Percentiles rank a stretch among this genome's conserved stretches.
Conservation (phyloP, 2,888 invertebrate genomes). For the Hetaerina titia region DNA sequence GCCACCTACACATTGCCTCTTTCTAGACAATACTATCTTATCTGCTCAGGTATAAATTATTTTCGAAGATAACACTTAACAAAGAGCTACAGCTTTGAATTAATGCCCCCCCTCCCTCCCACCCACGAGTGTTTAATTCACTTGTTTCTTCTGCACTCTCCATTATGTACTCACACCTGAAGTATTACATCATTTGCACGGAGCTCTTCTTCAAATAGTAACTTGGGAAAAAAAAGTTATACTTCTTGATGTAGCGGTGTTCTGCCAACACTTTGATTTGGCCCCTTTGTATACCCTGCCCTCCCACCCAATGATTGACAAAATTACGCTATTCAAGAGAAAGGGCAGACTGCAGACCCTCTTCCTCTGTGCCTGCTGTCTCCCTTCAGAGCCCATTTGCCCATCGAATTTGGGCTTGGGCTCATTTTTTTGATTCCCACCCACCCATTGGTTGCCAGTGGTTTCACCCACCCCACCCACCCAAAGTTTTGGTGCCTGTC, state of each 20-base stretch:
- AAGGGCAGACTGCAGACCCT: constrained; percentile 34
- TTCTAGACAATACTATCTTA: constrained; percentile 58
- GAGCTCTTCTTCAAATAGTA: constrained; percentile 20
- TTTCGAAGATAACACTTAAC: constrained; percentile 59
- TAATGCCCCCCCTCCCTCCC: constrained; percentile 61
- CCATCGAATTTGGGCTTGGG: constrained; percentile 51
- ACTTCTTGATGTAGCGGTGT: constrained; percentile 34
- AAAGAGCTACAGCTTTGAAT: constrained; percentile 52
- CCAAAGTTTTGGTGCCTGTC: constrained; percentile 54
- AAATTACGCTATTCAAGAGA: constrained; percentile 44
- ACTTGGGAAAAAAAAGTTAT: constrained; percentile 36
- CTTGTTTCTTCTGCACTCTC: not conserved
- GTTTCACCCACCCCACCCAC: constrained; percentile 67
- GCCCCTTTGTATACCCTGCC: constrained; percentile 55
- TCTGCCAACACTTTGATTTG: constrained; percentile 46
- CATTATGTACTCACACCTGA: constrained; percentile 39
- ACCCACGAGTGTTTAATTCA: constrained; percentile 52
- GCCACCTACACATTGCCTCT: constrained; percentile 51
- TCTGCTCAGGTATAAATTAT: constrained; percentile 39
- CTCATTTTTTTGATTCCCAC: constrained; percentile 48
- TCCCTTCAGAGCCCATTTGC: constrained; percentile 39
- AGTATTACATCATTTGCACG: constrained; percentile 4
- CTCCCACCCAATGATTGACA: constrained; percentile 57
- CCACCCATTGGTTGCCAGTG: constrained; percentile 66
- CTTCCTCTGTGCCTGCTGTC: not conserved